Percentiles rank a stretch among this genome's conserved stretches.
Evolutionary conservation across 2,888 invertebrate genomes (phyloP).

Genomic region (Eristalinus sepulchralis): DNA sequence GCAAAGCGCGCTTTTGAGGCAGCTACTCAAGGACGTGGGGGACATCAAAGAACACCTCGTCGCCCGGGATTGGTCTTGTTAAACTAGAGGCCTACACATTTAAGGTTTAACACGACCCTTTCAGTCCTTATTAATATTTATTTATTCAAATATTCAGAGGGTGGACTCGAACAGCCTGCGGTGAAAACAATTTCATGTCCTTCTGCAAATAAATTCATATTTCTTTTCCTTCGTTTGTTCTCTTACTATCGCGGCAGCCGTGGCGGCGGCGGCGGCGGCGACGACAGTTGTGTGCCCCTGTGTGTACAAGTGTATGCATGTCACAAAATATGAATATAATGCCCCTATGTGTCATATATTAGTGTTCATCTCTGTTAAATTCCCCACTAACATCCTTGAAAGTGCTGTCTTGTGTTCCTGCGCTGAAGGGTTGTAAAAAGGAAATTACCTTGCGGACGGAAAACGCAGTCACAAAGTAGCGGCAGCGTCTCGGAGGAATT

Average conservation of each 20-base stretch:
- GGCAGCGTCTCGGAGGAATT: slow-evolving; percentile 59
- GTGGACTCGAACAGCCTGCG: slow-evolving; percentile 65
- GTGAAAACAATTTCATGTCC: slow-evolving; percentile 69
- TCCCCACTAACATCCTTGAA: not conserved
- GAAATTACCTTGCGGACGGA: slow-evolving; percentile 51
- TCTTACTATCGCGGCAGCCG: not conserved
- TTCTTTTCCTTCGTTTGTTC: slow-evolving; percentile 7
- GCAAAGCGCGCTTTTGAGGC: not conserved
- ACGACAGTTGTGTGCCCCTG: not conserved
- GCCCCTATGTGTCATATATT: slow-evolving; percentile 66
- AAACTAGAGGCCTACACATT: slow-evolving; percentile 52
- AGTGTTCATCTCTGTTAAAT: slow-evolving; percentile 60
- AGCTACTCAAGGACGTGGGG: slow-evolving; percentile 23
- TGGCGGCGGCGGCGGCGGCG: not conserved
- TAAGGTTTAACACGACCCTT: slow-evolving; percentile 65
- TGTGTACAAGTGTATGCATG: slow-evolving; percentile 40
- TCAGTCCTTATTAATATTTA: slow-evolving; percentile 68
- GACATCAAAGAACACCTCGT: slow-evolving; percentile 63
- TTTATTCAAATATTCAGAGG: slow-evolving; percentile 69
- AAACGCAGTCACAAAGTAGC: slow-evolving; percentile 21
- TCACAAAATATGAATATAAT: slow-evolving; percentile 68
- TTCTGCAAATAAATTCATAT: slow-evolving; percentile 60
- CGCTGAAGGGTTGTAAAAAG: slow-evolving; percentile 59
- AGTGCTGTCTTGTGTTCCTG: slow-evolving; percentile 46
- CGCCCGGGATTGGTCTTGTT: slow-evolving; percentile 34